These are phyloP conservation scores for Epirrhoe tristata DNA, from an alignment of 2,888 invertebrate species.

Conservation along the genomic window DNA sequence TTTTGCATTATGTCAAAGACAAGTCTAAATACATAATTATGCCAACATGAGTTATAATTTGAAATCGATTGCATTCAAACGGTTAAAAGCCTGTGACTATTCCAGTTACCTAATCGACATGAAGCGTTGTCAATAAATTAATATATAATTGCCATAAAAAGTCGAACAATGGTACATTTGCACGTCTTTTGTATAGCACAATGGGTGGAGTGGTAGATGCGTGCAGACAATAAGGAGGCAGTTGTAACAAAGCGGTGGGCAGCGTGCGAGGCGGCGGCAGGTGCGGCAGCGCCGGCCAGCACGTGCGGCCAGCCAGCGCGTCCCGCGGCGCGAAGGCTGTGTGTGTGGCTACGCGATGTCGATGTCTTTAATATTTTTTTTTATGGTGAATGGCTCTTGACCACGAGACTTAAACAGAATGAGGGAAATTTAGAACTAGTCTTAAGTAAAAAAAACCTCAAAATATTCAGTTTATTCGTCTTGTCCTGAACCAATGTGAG, in stretches of 20 bases:
- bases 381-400: not conserved
- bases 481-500: too few species aligned
- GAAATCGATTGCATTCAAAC: too few species aligned
- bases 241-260: constrained; percentile 23
- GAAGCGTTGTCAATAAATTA: constrained; percentile 23
- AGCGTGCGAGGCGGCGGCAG: constrained; percentile 1
- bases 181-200: constrained; percentile 29
- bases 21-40: too few species aligned
- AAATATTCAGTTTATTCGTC: too few species aligned
- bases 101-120: constrained; percentile 2
- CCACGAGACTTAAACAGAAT: too few species aligned
- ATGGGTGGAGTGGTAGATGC: constrained; percentile 16
- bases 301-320: constrained; percentile 18
- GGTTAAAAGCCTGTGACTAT: not conserved
- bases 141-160: constrained; percentile 27
- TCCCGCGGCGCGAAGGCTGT: constrained; percentile 20
- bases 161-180: constrained; percentile 23
- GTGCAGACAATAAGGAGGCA: constrained; percentile 1
- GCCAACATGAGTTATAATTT: too few species aligned
- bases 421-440: too few species aligned
- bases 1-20: too few species aligned
- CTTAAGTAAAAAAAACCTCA: too few species aligned
- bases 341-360: not conserved
- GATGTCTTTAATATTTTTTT: too few species aligned
- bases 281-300: constrained; percentile 29